These are phyloP conservation scores for Chorisops tibialis DNA, from an alignment of 2,888 invertebrate species.

Conservation along the genomic window DNA sequence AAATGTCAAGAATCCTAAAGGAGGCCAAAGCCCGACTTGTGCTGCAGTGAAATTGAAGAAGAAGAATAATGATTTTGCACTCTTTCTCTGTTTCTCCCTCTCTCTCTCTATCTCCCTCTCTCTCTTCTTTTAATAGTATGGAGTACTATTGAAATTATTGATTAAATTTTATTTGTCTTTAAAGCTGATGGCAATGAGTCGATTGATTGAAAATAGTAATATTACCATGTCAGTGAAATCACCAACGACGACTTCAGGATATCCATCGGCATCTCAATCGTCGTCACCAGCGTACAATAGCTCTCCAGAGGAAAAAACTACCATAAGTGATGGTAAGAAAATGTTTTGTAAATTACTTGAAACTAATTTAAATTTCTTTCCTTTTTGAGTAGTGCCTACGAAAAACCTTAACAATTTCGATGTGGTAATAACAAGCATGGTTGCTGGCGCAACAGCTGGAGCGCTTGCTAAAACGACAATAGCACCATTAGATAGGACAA, in stretches of 20 bases:
- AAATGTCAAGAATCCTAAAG: too few relatives aligned
- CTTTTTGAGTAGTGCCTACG: background rate
- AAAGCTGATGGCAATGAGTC: constrained; percentile 49
- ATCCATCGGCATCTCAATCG: constrained; percentile 10
- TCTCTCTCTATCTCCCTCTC: too few relatives aligned
- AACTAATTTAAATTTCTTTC: background rate
- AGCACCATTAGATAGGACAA: constrained; percentile 95
- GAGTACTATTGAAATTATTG: too few relatives aligned
- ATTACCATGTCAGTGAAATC: constrained; percentile 49
- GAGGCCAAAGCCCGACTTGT: too few relatives aligned
- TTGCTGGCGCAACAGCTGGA: constrained; percentile 91
- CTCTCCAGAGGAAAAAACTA: background rate
- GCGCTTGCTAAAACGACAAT: constrained; percentile 93
- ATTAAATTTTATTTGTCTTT: too few relatives aligned
- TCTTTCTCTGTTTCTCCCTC: too few relatives aligned
- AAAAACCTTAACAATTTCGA: constrained; percentile 55
- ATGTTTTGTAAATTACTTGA: background rate
- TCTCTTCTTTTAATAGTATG: too few relatives aligned
- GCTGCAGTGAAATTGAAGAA: too few relatives aligned
- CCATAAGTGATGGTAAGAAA: background rate
- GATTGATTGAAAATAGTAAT: constrained; percentile 49
- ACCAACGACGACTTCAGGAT: constrained; percentile 39
- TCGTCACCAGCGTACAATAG: background rate
- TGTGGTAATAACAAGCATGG: constrained; percentile 74
- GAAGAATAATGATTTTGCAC: too few relatives aligned